These are phyloP conservation scores for Phrynocephalus vlangalii DNA, from an alignment of 2,797 vertebrate species.

Conservation along the genomic window DNA sequence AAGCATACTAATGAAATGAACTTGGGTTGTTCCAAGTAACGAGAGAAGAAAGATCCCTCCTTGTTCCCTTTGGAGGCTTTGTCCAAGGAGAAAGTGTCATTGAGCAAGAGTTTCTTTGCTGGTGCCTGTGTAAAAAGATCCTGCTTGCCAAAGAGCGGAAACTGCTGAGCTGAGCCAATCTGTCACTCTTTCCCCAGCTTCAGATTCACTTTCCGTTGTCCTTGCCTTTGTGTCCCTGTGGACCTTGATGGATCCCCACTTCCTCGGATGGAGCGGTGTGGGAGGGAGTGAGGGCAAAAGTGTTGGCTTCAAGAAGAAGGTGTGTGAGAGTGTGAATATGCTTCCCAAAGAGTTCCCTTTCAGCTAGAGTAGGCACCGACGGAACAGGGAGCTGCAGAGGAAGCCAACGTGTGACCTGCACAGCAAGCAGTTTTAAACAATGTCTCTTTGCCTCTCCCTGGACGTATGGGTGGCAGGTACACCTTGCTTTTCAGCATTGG, in stretches of 20 bases:
- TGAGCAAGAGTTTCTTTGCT: conserved; percentile 15
- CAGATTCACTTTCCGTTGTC: conserved; percentile 30
- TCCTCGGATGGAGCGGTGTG: background rate
- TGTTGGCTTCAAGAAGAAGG: background rate
- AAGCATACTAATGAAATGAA: background rate
- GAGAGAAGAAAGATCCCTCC: background rate
- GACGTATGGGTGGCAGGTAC: background rate
- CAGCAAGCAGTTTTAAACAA: background rate
- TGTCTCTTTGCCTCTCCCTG: background rate
- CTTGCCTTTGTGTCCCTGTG: background rate
- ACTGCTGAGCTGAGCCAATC: conserved; percentile 21
- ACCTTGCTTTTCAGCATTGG: background rate
- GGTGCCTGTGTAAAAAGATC: conserved; percentile 29
- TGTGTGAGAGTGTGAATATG: background rate
- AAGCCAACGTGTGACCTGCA: background rate
- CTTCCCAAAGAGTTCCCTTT: background rate
- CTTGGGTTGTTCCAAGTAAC: background rate
- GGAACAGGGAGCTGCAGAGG: background rate
- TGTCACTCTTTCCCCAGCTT: background rate
- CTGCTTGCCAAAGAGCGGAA: conserved; percentile 11
- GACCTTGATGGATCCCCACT: conserved; percentile 12
- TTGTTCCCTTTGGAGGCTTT: background rate
- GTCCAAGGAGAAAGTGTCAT: conserved; percentile 26
- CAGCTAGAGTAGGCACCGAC: background rate
- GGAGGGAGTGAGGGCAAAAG: background rate